These are phyloP conservation scores for Diogma glabrata DNA, from an alignment of 2,888 invertebrate genomes.

Conservation along the genomic window DNA sequence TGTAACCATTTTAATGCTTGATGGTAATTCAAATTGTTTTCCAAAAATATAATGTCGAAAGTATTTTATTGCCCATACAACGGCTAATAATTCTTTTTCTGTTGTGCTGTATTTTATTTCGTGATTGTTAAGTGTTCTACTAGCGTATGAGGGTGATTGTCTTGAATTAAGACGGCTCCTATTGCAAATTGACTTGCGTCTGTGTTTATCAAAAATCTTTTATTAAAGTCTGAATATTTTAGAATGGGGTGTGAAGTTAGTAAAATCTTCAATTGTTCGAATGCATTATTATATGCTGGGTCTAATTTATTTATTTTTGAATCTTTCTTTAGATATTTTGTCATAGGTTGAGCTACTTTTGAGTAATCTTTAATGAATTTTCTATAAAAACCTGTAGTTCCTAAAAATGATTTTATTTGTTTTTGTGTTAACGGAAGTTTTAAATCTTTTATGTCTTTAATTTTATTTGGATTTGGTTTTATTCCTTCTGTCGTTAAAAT, in stretches of 20 bases:
- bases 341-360: no score
- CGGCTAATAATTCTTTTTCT: neutral
- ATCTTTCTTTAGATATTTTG: constrained; percentile 9
- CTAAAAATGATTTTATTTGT: no score
- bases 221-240: neutral
- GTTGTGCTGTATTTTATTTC: neutral
- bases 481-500: no score
- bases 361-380: no score
- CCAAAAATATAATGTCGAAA: neutral
- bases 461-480: no score
- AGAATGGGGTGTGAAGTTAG: constrained; percentile 8
- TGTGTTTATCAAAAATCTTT: neutral
- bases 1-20: constrained; percentile 19
- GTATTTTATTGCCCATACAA: neutral
- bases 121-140: neutral
- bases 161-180: neutral
- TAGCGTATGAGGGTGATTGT: neutral
- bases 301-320: constrained; percentile 9
- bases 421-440: no score
- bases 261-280: constrained; percentile 16
- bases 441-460: no score
- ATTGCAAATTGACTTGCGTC: neutral
- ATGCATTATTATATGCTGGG: constrained; percentile 8
- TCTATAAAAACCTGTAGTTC: no score
- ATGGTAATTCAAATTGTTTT: constrained; percentile 9